Conservation (phyloP, 1,140 invertebrate species). For the Zaprionus vittiger region DNA sequence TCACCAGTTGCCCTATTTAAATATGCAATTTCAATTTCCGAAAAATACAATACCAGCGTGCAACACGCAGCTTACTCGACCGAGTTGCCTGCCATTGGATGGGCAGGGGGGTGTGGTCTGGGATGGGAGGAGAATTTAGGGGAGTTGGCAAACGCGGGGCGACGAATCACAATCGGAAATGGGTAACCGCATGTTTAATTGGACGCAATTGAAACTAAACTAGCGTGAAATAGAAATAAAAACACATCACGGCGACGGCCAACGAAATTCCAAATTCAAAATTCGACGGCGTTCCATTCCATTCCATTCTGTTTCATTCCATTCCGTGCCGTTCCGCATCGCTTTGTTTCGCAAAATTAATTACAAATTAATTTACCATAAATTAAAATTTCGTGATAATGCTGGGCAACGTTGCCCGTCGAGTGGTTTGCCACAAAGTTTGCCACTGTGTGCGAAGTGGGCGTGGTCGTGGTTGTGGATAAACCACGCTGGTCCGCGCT, state of each 20-base stretch:
- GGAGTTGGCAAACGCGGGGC: constrained; percentile 13
- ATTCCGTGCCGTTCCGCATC: constrained; percentile 37
- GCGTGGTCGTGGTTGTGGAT: background rate
- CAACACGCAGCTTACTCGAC: constrained; percentile 58
- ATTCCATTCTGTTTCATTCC: constrained; percentile 12
- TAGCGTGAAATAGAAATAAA: constrained; percentile 81
- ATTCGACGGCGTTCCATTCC: constrained; percentile 25
- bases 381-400: constrained; percentile 57
- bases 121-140: background rate
- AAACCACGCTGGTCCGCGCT: background rate
- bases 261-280: constrained; percentile 29
- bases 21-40: constrained; percentile 84
- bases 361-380: constrained; percentile 83
- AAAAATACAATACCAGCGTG: constrained; percentile 72
- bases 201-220: constrained; percentile 82
- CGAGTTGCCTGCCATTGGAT: background rate
- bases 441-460: constrained; percentile 15
- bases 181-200: constrained; percentile 76
- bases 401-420: background rate
- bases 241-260: constrained; percentile 36
- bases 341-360: constrained; percentile 63
- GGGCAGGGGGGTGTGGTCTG: background rate
- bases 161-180: constrained; percentile 74
- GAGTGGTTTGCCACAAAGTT: constrained; percentile 26
- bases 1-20: constrained; percentile 66